Evolutionary conservation across 2,888 invertebrate genomes (phyloP), one percentile per base, ranked within the genome.

Genomic region (Eupithecia abbreviata): DNA sequence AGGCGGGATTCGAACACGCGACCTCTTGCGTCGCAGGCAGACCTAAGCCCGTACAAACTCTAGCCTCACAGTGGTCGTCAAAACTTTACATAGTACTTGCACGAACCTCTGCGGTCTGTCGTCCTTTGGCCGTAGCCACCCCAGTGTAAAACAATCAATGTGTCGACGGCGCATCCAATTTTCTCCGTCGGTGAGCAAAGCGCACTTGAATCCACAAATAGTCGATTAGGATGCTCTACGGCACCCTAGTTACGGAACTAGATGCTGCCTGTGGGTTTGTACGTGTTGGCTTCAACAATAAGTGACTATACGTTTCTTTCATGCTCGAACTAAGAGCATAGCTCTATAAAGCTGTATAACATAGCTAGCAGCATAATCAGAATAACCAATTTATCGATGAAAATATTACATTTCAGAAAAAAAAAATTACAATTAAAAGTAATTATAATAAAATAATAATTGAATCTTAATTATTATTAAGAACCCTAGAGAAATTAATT

Each of bases 201-300:
- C 69, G 71, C 62, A 62, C 62, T 76, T 41, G 58, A 18, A 70
- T 77, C 55, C 75, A 74, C 77, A 77, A 76, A 81, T 71, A 81
- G 72, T 74, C 79, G 76, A 79, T 79, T 79, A 74, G 62, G 30
- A 43, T 43, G 69, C 66, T 45, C 62, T 10, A 62, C 30, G 12
- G 18, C 30, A 62, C 62, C 30, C 62, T 62, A 30, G 18, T 62
- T 58, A 9, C n/a, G 18, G 10, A 18, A 62, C 62, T 30, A 10
- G 12, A 18, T 58, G 18, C 18, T 18, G 18, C 18, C 30, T 30
- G 10, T 30, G 62, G 12, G 10, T 62, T 62, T 12, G 9, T 3
- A 9, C 18, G 18, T 62, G 10, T 62, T 62, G 2, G 30, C 10
- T 18, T 58, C 4, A 4, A 12, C 4, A 18, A 51, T 13, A 55